phyloP scores from a whole-genome alignment of 2,797 vertebrate species.

The Gymnothorax reevesii region DNA sequence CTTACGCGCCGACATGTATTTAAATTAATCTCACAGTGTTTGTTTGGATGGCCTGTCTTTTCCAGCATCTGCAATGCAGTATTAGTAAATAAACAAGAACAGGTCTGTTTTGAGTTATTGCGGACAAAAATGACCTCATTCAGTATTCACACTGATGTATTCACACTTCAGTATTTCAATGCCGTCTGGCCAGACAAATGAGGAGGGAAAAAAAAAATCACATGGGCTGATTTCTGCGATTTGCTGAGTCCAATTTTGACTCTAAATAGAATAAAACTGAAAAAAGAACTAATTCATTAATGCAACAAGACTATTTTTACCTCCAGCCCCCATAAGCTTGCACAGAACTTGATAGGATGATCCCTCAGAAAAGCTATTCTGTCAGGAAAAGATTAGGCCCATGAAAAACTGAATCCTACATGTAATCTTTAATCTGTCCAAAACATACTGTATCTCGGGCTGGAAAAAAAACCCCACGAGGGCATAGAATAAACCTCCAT shows the following conservation, averaged over 20 bases:
- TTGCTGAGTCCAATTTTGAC: neutral
- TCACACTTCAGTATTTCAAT: neutral
- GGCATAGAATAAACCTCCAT: constrained; percentile 3
- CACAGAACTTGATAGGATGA: neutral
- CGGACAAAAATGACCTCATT: neutral
- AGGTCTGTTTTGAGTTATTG: neutral
- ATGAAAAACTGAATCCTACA: neutral
- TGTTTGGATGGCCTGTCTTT: neutral
- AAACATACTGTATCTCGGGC: neutral
- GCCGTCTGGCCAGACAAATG: neutral
- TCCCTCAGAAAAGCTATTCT: constrained; percentile 18
- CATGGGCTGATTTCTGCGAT: neutral
- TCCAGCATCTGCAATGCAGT: constrained; percentile 1
- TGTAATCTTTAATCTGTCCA: constrained; percentile 25
- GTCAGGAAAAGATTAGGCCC: constrained; percentile 21
- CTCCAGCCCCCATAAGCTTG: neutral
- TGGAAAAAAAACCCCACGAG: constrained; percentile 6
- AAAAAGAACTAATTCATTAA: constrained; percentile 13
- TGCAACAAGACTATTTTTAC: neutral
- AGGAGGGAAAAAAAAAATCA: neutral
- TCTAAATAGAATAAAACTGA: neutral
- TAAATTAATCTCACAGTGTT: neutral
- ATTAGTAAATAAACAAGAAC: neutral
- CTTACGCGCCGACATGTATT: neutral
- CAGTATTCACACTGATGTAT: neutral